Conservation (phyloP, 2,797 vertebrate genomes). For the Austrolebias charrua region DNA sequence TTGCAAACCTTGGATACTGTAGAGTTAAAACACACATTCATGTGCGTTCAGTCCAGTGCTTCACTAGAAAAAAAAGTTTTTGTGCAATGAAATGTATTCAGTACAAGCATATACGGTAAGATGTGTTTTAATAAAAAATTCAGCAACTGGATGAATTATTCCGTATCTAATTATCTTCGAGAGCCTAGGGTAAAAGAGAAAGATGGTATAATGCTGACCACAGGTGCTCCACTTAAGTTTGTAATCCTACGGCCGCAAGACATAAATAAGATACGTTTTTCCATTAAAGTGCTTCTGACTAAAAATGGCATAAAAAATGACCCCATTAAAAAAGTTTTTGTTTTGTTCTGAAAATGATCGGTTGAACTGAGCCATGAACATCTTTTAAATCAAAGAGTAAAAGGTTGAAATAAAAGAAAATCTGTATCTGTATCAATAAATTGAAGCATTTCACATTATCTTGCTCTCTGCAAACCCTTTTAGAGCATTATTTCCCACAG, state of each 20-base stretch:
- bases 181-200: constrained; percentile 34
- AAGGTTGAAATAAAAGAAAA: neutral
- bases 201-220: constrained; percentile 35
- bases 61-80: constrained; percentile 15
- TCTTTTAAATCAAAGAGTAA: neutral
- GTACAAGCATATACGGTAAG: constrained; percentile 45
- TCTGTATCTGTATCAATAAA: neutral
- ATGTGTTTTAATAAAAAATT: constrained; percentile 52
- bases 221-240: constrained; percentile 24
- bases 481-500: neutral
- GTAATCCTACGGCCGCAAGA: constrained; percentile 10
- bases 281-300: constrained; percentile 3
- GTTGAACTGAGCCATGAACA: neutral
- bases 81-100: constrained; percentile 37
- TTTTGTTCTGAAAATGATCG: constrained; percentile 2
- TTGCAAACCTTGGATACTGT: neutral
- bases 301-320: constrained; percentile 12
- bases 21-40: neutral
- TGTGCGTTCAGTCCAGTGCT: neutral
- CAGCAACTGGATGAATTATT: constrained; percentile 58
- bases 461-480: constrained; percentile 11
- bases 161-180: constrained; percentile 45
- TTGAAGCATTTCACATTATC: neutral
- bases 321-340: neutral
- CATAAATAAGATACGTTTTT: constrained; percentile 19